phyloP scores from a whole-genome alignment of 1,140 invertebrate species.

The Hestina assimilis region DNA sequence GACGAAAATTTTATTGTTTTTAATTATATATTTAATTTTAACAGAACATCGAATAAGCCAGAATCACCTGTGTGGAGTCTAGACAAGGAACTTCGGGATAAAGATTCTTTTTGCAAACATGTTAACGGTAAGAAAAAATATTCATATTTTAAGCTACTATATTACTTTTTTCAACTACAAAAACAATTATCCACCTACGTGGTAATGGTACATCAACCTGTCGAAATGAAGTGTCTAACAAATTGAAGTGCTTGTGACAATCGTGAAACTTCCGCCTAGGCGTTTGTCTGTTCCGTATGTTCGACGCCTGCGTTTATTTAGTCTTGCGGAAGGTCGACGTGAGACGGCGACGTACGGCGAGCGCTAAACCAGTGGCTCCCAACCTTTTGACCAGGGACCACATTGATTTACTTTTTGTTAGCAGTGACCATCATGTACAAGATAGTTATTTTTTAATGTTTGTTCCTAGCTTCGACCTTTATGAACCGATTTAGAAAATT shows the following conservation, averaged over 20 bases:
- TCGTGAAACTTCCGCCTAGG: not conserved
- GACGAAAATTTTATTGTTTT: not conserved
- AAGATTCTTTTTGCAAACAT: slow-evolving; percentile 61
- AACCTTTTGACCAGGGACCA: no score
- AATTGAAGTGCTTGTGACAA: not conserved
- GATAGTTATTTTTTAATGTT: no score
- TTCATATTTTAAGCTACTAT: not conserved
- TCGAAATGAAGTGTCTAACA: not conserved
- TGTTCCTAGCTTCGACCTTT: no score
- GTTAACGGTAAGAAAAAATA: slow-evolving; percentile 58
- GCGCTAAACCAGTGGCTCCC: no score
- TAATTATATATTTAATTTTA: slow-evolving; percentile 26
- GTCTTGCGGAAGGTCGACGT: slow-evolving; percentile 57
- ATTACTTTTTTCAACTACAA: no score
- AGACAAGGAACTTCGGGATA: slow-evolving; percentile 62
- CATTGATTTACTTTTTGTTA: no score
- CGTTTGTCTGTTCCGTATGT: not conserved
- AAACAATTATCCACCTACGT: no score
- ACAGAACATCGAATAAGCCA: slow-evolving; percentile 62
- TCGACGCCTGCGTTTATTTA: slow-evolving; percentile 30
- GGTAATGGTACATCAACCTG: no score
- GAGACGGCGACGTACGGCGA: slow-evolving; percentile 43
- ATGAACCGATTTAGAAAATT: no score
- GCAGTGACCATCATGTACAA: no score
- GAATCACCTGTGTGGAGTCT: slow-evolving; percentile 65